Conservation (phyloP, 2,113 vertebrate genomes). For the Lasiurus borealis region DNA sequence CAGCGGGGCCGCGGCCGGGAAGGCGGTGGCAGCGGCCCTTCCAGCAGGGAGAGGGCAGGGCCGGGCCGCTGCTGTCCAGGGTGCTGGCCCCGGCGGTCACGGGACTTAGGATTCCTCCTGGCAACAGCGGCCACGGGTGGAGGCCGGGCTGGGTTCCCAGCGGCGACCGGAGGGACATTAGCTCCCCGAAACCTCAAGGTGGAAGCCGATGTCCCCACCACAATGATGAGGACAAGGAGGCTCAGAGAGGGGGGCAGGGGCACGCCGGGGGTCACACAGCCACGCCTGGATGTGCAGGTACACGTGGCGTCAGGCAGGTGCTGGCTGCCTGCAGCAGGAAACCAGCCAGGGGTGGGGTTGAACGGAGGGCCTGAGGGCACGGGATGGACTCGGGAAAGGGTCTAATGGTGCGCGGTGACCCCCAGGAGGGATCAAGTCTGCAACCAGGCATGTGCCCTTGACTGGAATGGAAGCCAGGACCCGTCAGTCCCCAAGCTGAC, state of each 20-base stretch:
- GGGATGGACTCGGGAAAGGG: not conserved
- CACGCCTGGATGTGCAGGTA: not conserved
- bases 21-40: not conserved
- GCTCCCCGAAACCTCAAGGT: not conserved
- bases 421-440: too few species aligned
- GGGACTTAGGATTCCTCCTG: not conserved
- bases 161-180: not conserved
- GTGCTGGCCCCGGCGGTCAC: slow-evolving; percentile 68
- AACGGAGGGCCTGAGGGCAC: too few species aligned
- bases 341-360: fast-evolving
- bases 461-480: too few species aligned
- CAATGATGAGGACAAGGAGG: not conserved
- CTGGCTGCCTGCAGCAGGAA: not conserved
- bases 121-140: slow-evolving; percentile 36
- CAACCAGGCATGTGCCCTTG: too few species aligned
- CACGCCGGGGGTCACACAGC: not conserved
- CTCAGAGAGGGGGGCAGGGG: not conserved
- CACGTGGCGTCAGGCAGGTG: not conserved
- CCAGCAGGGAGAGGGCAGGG: slow-evolving; percentile 8
- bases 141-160: not conserved
- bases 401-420: fast-evolving
- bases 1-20: not conserved
- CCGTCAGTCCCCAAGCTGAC: too few species aligned
- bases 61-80: slow-evolving; percentile 80
- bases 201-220: not conserved